Conservation (phyloP, 1,140 invertebrate species). For the Yoshiicerus persimilis region DNA sequence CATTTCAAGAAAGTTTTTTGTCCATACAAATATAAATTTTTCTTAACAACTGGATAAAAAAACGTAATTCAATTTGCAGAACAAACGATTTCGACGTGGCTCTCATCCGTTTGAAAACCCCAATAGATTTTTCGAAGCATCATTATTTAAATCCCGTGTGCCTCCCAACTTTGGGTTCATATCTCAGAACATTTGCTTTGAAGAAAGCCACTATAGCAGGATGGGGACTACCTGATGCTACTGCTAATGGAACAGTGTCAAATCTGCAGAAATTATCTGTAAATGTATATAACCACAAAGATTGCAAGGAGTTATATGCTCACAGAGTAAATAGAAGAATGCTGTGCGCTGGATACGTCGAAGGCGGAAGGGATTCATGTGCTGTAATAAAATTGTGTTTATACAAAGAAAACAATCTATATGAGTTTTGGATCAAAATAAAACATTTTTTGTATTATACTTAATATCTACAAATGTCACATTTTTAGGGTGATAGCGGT, state of each 20-base stretch:
- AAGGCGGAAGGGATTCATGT: constrained; percentile 42
- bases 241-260: not conserved
- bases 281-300: constrained; percentile 33
- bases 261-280: constrained; percentile 41
- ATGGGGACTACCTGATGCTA: constrained; percentile 22
- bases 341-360: constrained; percentile 43
- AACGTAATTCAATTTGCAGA: not conserved
- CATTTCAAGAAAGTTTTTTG: too few species aligned
- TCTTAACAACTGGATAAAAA: too few species aligned
- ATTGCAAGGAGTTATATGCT: constrained; percentile 40
- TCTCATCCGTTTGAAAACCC: not conserved
- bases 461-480: not conserved
- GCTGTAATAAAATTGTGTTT: constrained; percentile 21
- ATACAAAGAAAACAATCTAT: not conserved
- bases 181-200: constrained; percentile 27
- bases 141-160: constrained; percentile 29
- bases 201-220: constrained; percentile 37
- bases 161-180: constrained; percentile 31
- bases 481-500: constrained; percentile 40
- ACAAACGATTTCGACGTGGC: constrained; percentile 48
- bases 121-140: constrained; percentile 1
- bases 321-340: constrained; percentile 40
- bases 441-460: not conserved
- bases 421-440: not conserved
- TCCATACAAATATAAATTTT: not conserved